Conservation (phyloP, 1,140 invertebrate genomes). For the Papilio polyxenes region DNA sequence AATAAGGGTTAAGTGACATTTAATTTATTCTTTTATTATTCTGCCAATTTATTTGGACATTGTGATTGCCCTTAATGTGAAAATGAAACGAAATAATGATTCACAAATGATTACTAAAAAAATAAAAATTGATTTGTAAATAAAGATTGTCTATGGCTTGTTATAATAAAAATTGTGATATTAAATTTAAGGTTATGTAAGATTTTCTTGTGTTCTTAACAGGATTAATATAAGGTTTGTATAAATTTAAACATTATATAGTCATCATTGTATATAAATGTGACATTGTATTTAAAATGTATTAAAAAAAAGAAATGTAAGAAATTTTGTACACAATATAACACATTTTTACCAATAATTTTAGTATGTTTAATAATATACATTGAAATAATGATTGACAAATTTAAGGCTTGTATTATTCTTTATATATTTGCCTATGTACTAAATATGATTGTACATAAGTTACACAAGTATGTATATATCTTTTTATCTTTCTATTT, state of each 20-base stretch:
- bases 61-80: no score
- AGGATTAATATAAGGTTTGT: neutral
- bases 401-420: neutral
- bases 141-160: neutral
- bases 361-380: no score
- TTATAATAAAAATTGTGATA: slow-evolving; percentile 61
- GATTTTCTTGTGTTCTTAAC: slow-evolving; percentile 28
- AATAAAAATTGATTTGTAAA: no score
- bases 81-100: no score
- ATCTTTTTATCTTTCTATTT: neutral
- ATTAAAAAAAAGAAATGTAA: neutral
- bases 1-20: no score
- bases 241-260: slow-evolving; percentile 9
- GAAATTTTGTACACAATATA: neutral
- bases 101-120: no score
- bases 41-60: no score
- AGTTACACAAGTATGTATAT: neutral
- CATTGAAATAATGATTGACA: neutral
- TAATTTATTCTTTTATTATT: no score
- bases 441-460: neutral
- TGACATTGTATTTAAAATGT: slow-evolving; percentile 4
- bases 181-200: slow-evolving; percentile 53
- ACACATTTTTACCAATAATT: neutral
- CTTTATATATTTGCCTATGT: neutral
- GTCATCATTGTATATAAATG: slow-evolving; percentile 11